Evolutionary conservation across 2,113 vertebrate species (phyloP), one percentile per base, ranked within the genome.

Genomic region (Salvator merianae): DNA sequence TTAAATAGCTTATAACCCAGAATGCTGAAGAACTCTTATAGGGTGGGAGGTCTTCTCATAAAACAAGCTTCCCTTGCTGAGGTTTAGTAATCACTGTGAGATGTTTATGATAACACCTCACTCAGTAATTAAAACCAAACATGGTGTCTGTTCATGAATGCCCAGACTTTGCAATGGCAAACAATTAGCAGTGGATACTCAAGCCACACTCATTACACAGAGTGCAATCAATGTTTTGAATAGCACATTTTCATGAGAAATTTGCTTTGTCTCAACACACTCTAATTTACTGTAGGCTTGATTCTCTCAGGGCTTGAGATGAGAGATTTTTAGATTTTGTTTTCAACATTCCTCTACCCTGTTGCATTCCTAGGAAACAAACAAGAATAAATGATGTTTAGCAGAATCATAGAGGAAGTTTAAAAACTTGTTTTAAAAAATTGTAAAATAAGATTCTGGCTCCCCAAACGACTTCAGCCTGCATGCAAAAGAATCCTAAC

Each of bases 61-160:
- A 88, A 65, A 66, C 77, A 86, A 62, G 5, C 83, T 79, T 74
- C 81, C 55, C 65, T 81, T 88, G 85, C 70, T 87, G 50, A 50
- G 77, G 50, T 88, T 90, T 90, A 79, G 87, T 91, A 93, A 88
- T 90, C 91, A 81, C 83, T 91, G 38, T 5, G 78, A 87, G 79
- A 88, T 91, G 80, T 94, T 88, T 91, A 94, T 86, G 55, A 84
- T 75, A 84, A 26, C 76, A 75, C 84, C 50, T 72, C 85, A 83
- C 40, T 59, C 81, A 22, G 83, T 92, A 91, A 95, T 94, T 95
- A 94, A 92, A 91, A 90, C 79, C 43, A 76, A 92, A 92, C 86
- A 77, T 73, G 59, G 69, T 32, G 88, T 53, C 80, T 88, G 88
- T 22, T 93, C 88, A 83, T 40, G 83, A 75, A 74, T 79, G 87